Base-by-base conservation (phyloP, 2,113 vertebrate species). In the Gorilla gorilla region DNA sequence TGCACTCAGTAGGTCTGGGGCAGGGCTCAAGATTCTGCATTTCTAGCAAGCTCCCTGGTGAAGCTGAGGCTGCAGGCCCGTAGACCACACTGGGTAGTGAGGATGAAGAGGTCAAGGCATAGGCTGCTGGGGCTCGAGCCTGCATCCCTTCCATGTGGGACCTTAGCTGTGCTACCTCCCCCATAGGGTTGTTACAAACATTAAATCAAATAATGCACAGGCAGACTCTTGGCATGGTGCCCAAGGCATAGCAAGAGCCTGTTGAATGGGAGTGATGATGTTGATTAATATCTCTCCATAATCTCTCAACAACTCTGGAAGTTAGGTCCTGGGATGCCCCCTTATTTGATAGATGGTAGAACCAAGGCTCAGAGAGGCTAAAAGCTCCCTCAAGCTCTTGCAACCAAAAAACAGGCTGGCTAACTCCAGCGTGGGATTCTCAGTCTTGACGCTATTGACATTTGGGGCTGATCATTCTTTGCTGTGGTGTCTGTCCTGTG, bases 391-490 rank as follows among this genome's bases (percentile, higher is more conserved):
- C 6, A 66, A 8, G 35, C 14, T 72, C 40, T 7, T 8, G 23
- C 18, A 72, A 5, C 11, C 18, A 6, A 30, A 66, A 27, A 25
- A 12, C 43, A 52, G 40, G 30, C 43, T 78, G 91, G 84, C 66
- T 83, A 16, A 50, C 52, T 88, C 22, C 40, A 27, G 52, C 12
- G 4, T 43, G 66, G 83, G 22, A 14, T 38, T 94, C 64, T 57
- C 27, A 22, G 0, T 22, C 32, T 75, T 2, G 7, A 32, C 27
- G 12, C 2, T 23, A 12, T 0, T n/a, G 78, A 73, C 27, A 8
- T 64, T 40, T 66, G 40, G 27, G 23, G 23, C 40, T 25, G 18
- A 66, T 50, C 1, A 1, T 10, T 89, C 27, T 78, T 52, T 32
- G 8, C 7, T 10, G 32, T 40, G 40, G 66, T 25, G 6, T 22